Evolutionary conservation across 1,140 invertebrate genomes (phyloP).

Genomic region (Drosophila watanabei): DNA sequence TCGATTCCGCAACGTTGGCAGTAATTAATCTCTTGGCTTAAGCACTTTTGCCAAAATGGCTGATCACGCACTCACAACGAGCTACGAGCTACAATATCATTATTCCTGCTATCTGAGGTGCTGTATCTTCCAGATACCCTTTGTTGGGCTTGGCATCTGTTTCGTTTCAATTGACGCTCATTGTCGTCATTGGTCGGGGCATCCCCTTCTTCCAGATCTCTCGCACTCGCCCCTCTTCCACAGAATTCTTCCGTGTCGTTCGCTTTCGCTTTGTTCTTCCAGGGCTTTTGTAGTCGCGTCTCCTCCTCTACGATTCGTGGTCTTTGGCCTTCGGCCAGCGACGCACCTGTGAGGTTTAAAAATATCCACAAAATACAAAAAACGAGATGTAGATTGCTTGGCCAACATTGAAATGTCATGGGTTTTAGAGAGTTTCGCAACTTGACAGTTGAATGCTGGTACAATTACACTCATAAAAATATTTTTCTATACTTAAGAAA

Average conservation of each 20-base stretch:
- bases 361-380: slow-evolving; percentile 28
- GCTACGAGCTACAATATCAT: slow-evolving; percentile 2
- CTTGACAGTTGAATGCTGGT: slow-evolving; percentile 33
- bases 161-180: slow-evolving; percentile 72
- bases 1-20: slow-evolving; percentile 58
- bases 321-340: slow-evolving; percentile 64
- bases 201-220: neutral
- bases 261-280: slow-evolving; percentile 46
- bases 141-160: slow-evolving; percentile 63
- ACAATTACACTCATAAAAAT: too few species aligned
- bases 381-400: slow-evolving; percentile 6
- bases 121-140: slow-evolving; percentile 22
- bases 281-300: slow-evolving; percentile 47
- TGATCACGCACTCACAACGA: slow-evolving; percentile 23
- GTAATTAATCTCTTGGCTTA: slow-evolving; percentile 56
- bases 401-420: slow-evolving; percentile 52
- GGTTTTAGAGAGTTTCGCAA: neutral
- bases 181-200: slow-evolving; percentile 66
- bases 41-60: slow-evolving; percentile 49
- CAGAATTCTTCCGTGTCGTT: slow-evolving; percentile 47
- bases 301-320: slow-evolving; percentile 1
- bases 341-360: slow-evolving; percentile 66
- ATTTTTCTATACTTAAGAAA: too few species aligned
- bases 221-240: slow-evolving; percentile 1
- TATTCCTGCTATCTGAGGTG: slow-evolving; percentile 15